Evolutionary conservation across 2,888 invertebrate species (phyloP).

Genomic region (Prostheceraeus crozeri): DNA sequence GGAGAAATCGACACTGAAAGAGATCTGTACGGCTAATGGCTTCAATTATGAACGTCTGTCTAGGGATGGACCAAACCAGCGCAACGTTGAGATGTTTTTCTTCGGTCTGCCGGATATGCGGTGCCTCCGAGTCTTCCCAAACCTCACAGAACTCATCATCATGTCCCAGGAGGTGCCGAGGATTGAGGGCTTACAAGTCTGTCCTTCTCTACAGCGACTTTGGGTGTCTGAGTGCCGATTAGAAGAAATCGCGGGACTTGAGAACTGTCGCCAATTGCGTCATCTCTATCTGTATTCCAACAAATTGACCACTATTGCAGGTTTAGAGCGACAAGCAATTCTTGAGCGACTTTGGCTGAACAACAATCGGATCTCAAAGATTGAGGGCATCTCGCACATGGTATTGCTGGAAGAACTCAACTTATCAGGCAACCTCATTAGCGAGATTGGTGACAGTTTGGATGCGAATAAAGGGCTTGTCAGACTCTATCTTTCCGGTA

Average conservation of each 20-base stretch:
- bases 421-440: slow-evolving; percentile 53
- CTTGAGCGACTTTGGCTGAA: slow-evolving; percentile 52
- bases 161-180: slow-evolving; percentile 46
- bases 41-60: slow-evolving; percentile 33
- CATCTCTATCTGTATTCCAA: slow-evolving; percentile 54
- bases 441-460: slow-evolving; percentile 50
- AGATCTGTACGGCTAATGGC: slow-evolving; percentile 38
- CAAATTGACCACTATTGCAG: slow-evolving; percentile 49
- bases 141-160: slow-evolving; percentile 47
- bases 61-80: slow-evolving; percentile 32
- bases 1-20: slow-evolving; percentile 22
- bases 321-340: slow-evolving; percentile 45
- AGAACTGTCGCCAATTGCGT: slow-evolving; percentile 44
- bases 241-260: slow-evolving; percentile 49
- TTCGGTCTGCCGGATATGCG: slow-evolving; percentile 51
- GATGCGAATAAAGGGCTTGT: slow-evolving; percentile 46
- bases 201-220: slow-evolving; percentile 43
- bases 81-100: slow-evolving; percentile 53
- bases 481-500: slow-evolving; percentile 54
- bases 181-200: slow-evolving; percentile 41
- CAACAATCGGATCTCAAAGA: slow-evolving; percentile 49
- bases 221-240: slow-evolving; percentile 45
- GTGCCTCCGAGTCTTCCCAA: slow-evolving; percentile 51
- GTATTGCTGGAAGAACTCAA: slow-evolving; percentile 49
- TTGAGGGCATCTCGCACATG: slow-evolving; percentile 50